These are phyloP conservation scores for Bombus consobrinus DNA, from an alignment of 1,140 invertebrate species.

Conservation along the genomic window DNA sequence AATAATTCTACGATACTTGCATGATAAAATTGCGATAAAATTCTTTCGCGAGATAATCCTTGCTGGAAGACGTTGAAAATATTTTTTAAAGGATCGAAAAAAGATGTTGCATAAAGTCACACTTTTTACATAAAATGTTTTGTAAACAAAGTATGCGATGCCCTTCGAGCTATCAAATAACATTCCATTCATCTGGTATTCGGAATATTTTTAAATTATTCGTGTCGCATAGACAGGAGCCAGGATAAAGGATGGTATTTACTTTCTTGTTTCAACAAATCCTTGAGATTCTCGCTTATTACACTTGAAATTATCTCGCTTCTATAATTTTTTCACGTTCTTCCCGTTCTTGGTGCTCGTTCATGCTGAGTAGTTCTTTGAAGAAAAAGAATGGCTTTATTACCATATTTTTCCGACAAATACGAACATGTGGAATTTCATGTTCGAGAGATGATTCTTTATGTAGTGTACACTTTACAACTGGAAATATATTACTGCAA, in stretches of 20 bases:
- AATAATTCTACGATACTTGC: neutral
- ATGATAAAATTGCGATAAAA: neutral
- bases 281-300: constrained; percentile 10
- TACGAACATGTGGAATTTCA: neutral
- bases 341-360: neutral
- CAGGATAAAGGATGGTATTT: neutral
- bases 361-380: neutral
- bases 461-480: too few species aligned
- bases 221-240: neutral
- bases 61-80: neutral
- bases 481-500: neutral
- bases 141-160: neutral
- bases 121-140: neutral
- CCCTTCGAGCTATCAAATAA: neutral
- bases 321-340: neutral
- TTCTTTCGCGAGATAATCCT: neutral
- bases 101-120: constrained; percentile 41
- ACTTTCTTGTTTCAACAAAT: constrained; percentile 5
- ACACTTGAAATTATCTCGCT: constrained; percentile 5
- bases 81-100: neutral
- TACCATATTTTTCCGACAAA: neutral
- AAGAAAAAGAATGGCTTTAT: neutral
- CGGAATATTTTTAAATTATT: constrained; percentile 24
- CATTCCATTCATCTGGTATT: constrained; percentile 13
- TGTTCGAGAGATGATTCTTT: neutral